These are phyloP conservation scores for Caretta caretta DNA, from an alignment of 2,113 vertebrate species.

Conservation along the genomic window DNA sequence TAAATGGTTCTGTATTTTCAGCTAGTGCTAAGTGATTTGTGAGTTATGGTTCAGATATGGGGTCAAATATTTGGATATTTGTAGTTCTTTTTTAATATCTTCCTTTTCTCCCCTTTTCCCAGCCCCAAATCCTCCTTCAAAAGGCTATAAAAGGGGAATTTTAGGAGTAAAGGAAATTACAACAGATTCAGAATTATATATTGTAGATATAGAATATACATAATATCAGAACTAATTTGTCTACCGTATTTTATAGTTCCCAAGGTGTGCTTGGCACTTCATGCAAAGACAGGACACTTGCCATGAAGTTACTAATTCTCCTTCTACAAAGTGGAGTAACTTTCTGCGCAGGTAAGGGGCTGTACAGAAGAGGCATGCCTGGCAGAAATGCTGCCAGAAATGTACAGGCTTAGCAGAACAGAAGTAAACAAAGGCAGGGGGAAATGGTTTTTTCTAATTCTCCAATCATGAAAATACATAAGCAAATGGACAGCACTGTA, in stretches of 20 bases:
- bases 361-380: neutral
- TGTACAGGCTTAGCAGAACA: neutral
- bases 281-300: neutral
- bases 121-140: neutral
- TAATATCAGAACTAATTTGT: neutral
- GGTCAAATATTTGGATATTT: neutral
- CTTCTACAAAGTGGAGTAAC: neutral
- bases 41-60: neutral
- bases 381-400: neutral
- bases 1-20: neutral
- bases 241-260: neutral
- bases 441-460: neutral
- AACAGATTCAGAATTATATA: neutral
- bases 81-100: neutral
- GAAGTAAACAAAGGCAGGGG: neutral
- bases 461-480: conserved; percentile 10
- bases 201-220: neutral
- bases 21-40: neutral
- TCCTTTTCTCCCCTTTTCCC: neutral
- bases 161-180: neutral
- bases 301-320: neutral
- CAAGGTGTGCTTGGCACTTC: neutral
- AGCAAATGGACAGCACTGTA: neutral
- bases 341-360: neutral
- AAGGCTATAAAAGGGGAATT: neutral